Percentiles rank a stretch among this genome's conserved stretches.
These are phyloP conservation scores for Mechanitis messenoides DNA, from an alignment of 2,888 invertebrate species.

Conservation along the genomic window DNA sequence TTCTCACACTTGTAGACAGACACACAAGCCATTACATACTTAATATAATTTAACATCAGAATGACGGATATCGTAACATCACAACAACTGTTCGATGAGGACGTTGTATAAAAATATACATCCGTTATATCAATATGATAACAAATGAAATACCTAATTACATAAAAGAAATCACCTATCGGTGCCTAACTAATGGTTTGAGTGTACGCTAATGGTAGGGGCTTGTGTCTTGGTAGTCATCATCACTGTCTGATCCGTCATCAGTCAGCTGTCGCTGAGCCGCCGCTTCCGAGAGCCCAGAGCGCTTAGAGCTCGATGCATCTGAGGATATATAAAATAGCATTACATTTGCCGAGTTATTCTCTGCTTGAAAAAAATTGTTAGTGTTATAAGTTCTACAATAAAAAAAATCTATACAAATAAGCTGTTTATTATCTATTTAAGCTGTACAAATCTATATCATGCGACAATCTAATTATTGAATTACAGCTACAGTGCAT, in stretches of 20 bases:
- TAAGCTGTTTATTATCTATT: neutral
- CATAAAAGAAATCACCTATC: constrained; percentile 3
- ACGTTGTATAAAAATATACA: constrained; percentile 40
- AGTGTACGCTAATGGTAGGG: constrained; percentile 54
- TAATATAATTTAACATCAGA: constrained; percentile 49
- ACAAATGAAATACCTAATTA: constrained; percentile 13
- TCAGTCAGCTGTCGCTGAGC: constrained; percentile 69
- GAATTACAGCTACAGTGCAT: neutral
- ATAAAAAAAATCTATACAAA: neutral
- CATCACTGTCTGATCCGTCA: constrained; percentile 69
- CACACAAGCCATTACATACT: constrained; percentile 46
- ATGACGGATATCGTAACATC: constrained; percentile 26
- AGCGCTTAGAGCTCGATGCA: constrained; percentile 67
- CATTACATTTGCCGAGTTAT: too few species aligned
- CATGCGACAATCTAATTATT: too few species aligned
- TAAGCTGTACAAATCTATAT: neutral
- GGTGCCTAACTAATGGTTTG: neutral
- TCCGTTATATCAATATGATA: constrained; percentile 20
- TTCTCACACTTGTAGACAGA: constrained; percentile 62
- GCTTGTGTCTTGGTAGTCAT: constrained; percentile 69
- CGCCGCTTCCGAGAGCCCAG: constrained; percentile 57
- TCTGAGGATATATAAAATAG: constrained; percentile 40
- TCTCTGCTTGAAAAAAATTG: too few species aligned
- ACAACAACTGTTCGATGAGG: constrained; percentile 33
- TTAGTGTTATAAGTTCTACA: neutral